Conservation (phyloP, 92 coral and sea anemone species). For the Ricordea florida region DNA sequence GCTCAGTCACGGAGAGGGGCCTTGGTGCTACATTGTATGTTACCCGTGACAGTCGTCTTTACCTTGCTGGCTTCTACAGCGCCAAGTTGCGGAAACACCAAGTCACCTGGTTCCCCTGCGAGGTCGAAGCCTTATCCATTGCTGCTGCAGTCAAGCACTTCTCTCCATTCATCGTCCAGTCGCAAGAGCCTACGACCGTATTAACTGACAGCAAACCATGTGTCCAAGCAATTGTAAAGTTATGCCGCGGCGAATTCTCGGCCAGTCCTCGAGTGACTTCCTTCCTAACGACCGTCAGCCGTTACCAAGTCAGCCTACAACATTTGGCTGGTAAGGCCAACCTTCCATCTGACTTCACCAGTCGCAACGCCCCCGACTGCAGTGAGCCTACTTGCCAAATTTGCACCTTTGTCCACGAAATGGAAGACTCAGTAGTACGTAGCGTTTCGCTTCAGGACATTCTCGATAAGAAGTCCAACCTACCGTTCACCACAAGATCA, state of each 20-base stretch:
- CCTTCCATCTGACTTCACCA: constrained; percentile 65
- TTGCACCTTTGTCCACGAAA: constrained; percentile 36
- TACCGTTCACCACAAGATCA: constrained; percentile 31
- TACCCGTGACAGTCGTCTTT: constrained; percentile 10
- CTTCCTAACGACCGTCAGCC: constrained; percentile 56
- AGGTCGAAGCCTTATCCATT: constrained; percentile 55
- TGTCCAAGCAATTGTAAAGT: constrained; percentile 58
- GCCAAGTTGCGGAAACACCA: constrained; percentile 59
- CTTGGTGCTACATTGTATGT: constrained; percentile 51
- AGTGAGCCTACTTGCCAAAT: constrained; percentile 43
- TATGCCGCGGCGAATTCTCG: constrained; percentile 53
- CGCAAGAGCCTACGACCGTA: constrained; percentile 25
- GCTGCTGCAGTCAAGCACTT: constrained; percentile 51
- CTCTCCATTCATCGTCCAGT: constrained; percentile 66
- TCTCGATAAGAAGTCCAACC: background rate
- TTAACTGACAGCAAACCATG: constrained; percentile 62
- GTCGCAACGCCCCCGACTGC: constrained; percentile 64
- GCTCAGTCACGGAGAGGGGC: constrained; percentile 19
- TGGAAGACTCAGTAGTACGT: constrained; percentile 51
- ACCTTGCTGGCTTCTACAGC: constrained; percentile 66
- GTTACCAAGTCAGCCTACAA: constrained; percentile 51
- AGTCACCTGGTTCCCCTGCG: constrained; percentile 64
- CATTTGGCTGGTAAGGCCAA: constrained; percentile 57
- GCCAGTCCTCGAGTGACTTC: constrained; percentile 61
- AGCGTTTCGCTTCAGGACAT: constrained; percentile 48